Conservation (phyloP, 1,140 invertebrate genomes). For the Berghia stephanieae region DNA sequence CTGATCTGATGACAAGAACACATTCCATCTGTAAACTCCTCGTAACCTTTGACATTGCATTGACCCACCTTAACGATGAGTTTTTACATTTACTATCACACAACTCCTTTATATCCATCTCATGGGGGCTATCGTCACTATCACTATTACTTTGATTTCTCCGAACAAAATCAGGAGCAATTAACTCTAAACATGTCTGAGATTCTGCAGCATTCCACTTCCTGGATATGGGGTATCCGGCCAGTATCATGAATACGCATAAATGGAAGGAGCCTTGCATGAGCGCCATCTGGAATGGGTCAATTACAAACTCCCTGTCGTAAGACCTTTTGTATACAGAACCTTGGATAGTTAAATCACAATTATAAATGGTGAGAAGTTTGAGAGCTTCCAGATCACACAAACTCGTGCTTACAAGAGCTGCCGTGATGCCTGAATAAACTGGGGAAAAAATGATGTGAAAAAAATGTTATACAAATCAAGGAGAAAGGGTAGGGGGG, state of each 20-base stretch:
- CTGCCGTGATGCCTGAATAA: constrained; percentile 18
- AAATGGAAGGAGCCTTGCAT: constrained; percentile 19
- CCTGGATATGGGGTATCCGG: too few relatives aligned
- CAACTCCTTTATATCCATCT: too few relatives aligned
- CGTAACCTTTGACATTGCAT: too few relatives aligned
- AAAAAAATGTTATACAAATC: neutral
- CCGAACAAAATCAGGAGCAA: too few relatives aligned
- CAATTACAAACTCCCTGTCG: constrained; percentile 32
- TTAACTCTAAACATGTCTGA: too few relatives aligned
- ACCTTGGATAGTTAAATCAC: constrained; percentile 30
- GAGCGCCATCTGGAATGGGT: constrained; percentile 41
- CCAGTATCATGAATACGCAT: constrained; percentile 10
- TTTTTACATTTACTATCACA: too few relatives aligned
- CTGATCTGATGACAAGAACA: too few relatives aligned
- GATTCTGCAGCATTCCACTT: too few relatives aligned
- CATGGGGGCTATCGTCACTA: too few relatives aligned
- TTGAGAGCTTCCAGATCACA: constrained; percentile 16
- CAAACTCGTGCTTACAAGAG: constrained; percentile 22
- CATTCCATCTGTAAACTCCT: too few relatives aligned
- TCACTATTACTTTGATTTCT: too few relatives aligned
- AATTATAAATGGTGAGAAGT: constrained; percentile 34
- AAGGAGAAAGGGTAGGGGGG: neutral
- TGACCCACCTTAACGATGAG: too few relatives aligned
- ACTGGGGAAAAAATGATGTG: constrained; percentile 1
- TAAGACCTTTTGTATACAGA: constrained; percentile 20